These are phyloP conservation scores for Drosophila fuyamai DNA, from an alignment of 1,140 invertebrate genomes.

Conservation along the genomic window DNA sequence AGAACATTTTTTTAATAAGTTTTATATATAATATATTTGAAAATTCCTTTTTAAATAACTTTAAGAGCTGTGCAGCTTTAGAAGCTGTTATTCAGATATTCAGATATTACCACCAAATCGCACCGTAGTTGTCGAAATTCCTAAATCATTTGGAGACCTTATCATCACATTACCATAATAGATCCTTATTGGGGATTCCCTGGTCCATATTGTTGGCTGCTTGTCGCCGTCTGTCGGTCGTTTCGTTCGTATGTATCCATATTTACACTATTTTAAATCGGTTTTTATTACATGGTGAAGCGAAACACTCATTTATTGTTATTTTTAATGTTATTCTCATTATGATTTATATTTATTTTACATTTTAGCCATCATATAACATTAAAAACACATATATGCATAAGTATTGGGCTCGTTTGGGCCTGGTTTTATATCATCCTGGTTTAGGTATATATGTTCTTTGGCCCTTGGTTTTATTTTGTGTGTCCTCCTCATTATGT, in stretches of 20 bases:
- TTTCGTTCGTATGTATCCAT: constrained; percentile 65
- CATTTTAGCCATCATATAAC: constrained; percentile 16
- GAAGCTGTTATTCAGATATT: no score
- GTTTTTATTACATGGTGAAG: constrained; percentile 17
- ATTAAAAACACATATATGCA: constrained; percentile 15
- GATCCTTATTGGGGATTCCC: constrained; percentile 8
- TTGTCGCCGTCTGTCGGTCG: constrained; percentile 57
- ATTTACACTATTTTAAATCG: constrained; percentile 12
- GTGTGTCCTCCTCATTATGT: constrained; percentile 32
- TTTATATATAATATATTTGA: no score
- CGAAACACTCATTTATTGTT: constrained; percentile 8
- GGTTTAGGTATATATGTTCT: constrained; percentile 45
- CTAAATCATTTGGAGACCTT: background rate
- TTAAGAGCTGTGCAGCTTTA: no score
- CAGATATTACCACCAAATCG: no score
- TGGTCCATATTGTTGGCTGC: constrained; percentile 75
- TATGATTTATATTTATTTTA: constrained; percentile 4
- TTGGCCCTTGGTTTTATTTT: constrained; percentile 45
- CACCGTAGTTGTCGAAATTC: background rate
- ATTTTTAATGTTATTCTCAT: constrained; percentile 3
- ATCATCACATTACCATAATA: background rate
- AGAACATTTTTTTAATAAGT: no score
- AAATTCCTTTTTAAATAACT: no score
- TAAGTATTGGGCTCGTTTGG: constrained; percentile 1
- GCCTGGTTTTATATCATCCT: constrained; percentile 24